Conservation (phyloP, 2,888 invertebrate species). For the Selenia dentaria region DNA sequence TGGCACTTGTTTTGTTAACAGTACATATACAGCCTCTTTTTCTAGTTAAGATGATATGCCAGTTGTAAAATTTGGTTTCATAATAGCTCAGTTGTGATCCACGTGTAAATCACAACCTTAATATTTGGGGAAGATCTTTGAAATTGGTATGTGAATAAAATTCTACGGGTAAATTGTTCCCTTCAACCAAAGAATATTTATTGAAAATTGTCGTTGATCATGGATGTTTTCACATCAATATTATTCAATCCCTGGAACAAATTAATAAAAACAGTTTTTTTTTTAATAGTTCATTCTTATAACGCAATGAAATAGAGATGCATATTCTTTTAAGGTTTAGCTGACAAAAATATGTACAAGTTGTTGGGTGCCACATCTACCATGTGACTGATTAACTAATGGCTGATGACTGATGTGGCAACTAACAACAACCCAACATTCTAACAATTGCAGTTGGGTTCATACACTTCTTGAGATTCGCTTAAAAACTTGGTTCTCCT, state of each 20-base stretch:
- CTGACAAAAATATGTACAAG: too few species aligned
- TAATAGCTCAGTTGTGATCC: slow-evolving; percentile 37
- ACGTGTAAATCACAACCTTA: slow-evolving; percentile 52
- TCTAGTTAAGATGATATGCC: slow-evolving; percentile 56
- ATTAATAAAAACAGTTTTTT: too few species aligned
- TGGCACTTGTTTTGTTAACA: slow-evolving; percentile 40
- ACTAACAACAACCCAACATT: too few species aligned
- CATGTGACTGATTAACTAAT: too few species aligned
- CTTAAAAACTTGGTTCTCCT: too few species aligned
- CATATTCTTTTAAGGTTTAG: too few species aligned
- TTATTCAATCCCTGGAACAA: slow-evolving; percentile 13
- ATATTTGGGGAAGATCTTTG: slow-evolving; percentile 29
- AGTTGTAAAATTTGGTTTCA: slow-evolving; percentile 37
- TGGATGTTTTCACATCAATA: slow-evolving; percentile 14
- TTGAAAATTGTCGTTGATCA: slow-evolving; percentile 22
- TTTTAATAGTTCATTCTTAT: too few species aligned
- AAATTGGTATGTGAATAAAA: slow-evolving; percentile 40
- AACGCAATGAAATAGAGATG: too few species aligned
- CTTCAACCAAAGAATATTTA: slow-evolving; percentile 36
- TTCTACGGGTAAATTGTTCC: slow-evolving; percentile 76
- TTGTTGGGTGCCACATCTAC: too few species aligned
- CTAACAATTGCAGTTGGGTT: too few species aligned
- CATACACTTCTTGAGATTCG: too few species aligned
- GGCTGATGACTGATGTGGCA: too few species aligned
- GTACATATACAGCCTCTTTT: slow-evolving; percentile 39